Percentiles rank a stretch among this genome's conserved stretches.
Conservation (phyloP, 2,113 vertebrate species). For the Cynoglossus semilaevis region DNA sequence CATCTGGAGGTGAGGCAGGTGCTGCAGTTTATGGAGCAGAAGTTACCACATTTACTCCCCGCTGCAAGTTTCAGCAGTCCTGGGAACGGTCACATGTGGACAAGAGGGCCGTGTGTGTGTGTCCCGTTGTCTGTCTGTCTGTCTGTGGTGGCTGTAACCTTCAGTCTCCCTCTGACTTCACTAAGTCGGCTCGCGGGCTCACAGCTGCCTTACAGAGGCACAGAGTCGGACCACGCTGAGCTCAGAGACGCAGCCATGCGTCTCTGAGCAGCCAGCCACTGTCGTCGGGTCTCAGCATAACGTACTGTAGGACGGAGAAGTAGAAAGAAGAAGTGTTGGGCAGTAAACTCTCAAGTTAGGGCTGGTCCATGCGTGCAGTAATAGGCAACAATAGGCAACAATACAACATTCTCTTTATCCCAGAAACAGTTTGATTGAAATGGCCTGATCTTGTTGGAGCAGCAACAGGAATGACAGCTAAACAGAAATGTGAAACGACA, state of each 20-base stretch:
- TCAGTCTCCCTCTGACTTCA: constrained; percentile 49
- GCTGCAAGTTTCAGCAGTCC: constrained; percentile 41
- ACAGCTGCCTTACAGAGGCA: constrained; percentile 58
- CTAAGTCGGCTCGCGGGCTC: constrained; percentile 61
- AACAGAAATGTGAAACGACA: constrained; percentile 9
- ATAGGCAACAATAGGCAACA: no score
- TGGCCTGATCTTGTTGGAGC: neutral
- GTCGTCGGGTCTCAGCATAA: no score
- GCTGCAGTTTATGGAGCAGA: constrained; percentile 70
- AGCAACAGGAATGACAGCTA: neutral
- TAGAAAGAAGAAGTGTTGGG: no score
- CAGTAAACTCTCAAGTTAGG: no score
- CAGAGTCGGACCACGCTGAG: constrained; percentile 5
- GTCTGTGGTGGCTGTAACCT: constrained; percentile 55
- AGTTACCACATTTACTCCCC: constrained; percentile 57
- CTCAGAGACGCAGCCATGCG: constrained; percentile 24
- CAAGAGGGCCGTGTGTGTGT: constrained; percentile 16
- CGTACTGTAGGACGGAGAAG: no score
- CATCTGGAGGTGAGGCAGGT: constrained; percentile 65
- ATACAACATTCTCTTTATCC: neutral
- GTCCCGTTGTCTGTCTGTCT: constrained; percentile 24
- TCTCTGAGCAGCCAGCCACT: neutral
- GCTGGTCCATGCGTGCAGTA: no score
- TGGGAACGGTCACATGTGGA: constrained; percentile 46
- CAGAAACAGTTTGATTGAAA: neutral